Percentiles rank a stretch among this genome's conserved stretches.
Conservation (phyloP, 2,113 vertebrate species). For the Vidua chalybeata region DNA sequence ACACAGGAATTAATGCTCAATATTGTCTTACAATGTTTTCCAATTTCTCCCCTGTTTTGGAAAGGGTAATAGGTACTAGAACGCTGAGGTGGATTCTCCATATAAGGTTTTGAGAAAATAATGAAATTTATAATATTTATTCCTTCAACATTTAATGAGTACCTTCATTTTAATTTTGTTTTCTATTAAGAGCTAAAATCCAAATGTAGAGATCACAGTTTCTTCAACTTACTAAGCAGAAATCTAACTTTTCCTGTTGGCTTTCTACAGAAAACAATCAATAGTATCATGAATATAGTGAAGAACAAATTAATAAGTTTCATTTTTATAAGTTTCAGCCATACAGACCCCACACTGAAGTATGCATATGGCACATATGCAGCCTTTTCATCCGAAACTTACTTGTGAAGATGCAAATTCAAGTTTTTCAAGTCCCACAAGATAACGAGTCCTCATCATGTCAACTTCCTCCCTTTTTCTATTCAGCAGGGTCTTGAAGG, state of each 20-base stretch:
- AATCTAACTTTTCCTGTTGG: not conserved
- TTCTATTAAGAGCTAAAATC: not conserved
- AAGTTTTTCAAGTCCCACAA: constrained; percentile 87
- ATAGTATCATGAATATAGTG: not conserved
- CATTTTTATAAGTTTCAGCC: not conserved
- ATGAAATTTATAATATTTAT: not conserved
- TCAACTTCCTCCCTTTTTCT: constrained; percentile 85
- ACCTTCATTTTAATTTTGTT: not conserved
- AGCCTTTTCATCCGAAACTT: not conserved
- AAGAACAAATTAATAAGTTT: not conserved
- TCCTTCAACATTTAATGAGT: not conserved
- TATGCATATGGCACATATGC: not conserved
- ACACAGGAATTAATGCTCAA: not conserved
- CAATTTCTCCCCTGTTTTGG: not conserved
- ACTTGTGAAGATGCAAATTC: constrained; percentile 91
- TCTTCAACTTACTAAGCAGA: not conserved
- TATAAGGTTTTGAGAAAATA: not conserved
- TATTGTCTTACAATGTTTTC: not conserved
- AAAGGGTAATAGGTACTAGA: not conserved
- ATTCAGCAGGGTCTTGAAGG: constrained; percentile 86
- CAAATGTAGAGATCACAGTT: not conserved
- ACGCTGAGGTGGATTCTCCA: not conserved
- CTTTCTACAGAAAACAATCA: not conserved
- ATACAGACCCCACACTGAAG: not conserved
- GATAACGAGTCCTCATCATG: constrained; percentile 82